These are phyloP conservation scores for Xanthorhoe spadicearia DNA, from an alignment of 2,888 invertebrate species.

Conservation along the genomic window DNA sequence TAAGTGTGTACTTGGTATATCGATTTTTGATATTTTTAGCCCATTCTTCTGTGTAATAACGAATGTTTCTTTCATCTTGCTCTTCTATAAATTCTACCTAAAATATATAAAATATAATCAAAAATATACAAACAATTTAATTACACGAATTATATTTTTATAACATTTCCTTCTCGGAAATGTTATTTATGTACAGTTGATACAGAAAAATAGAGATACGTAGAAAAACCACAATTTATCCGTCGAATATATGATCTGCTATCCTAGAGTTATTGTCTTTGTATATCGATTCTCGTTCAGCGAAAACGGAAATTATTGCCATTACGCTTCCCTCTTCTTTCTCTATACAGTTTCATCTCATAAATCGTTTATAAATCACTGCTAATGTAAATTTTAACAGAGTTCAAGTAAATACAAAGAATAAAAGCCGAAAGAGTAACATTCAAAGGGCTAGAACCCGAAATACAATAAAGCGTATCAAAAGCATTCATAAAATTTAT, in stretches of 20 bases:
- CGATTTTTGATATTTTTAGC: background rate
- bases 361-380: background rate
- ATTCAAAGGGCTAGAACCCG: constrained; percentile 23
- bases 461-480: constrained; percentile 37
- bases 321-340: constrained; percentile 14
- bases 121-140: too few relatives aligned
- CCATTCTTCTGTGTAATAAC: background rate
- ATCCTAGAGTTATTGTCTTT: too few relatives aligned
- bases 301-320: constrained; percentile 22
- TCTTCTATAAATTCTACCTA: too few relatives aligned
- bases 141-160: too few relatives aligned
- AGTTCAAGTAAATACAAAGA: background rate
- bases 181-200: too few relatives aligned
- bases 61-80: background rate
- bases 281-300: background rate
- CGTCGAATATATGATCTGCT: too few relatives aligned
- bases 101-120: too few relatives aligned
- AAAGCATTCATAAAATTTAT: constrained; percentile 42
- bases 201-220: too few relatives aligned
- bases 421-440: background rate
- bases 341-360: background rate
- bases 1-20: background rate
- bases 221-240: too few relatives aligned
- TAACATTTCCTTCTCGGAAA: too few relatives aligned
- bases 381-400: background rate